Evolutionary conservation across 2,113 vertebrate genomes (phyloP), one percentile per base, ranked within the genome.

Genomic region (Pleuronectes platessa): DNA sequence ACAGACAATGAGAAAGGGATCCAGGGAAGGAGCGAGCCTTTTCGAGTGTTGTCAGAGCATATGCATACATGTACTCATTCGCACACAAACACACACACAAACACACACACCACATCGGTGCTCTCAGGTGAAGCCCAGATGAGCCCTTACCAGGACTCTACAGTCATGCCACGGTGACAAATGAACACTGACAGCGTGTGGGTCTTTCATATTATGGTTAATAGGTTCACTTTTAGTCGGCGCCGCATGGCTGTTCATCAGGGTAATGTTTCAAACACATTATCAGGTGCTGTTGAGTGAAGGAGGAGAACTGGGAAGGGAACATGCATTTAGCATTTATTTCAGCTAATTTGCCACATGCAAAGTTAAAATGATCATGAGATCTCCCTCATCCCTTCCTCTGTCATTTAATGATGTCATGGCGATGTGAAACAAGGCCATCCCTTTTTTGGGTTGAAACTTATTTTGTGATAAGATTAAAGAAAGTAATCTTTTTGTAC

Each of bases 141-240:
- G 76, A 83, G 83, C 83, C 82, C 84, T 79, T 54, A 70, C 49
- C 59, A 76, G 78, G 73, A 80, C 79, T 81, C 81, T 9, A 71
- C 73, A 75, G 84, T 90, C 81, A 81, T 58, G 64, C 62, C 64
- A 15, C 45, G 72, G 68, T 90, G 88, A 92, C 84, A 90, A 91
- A 94, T 92, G 87, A 88, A 91, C 92, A 88, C 74, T 76, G 90
- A 92, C 92, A 91, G 89, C 54, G 42, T 79, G 89, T 90, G 89
- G 90, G 87, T 90, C 86, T 89, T 92, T 91, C 89, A 91, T 92
- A 93, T 92, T 92, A 91, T 86, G 83, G 76, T 82, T 94, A 93
- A 92, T 92, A 81, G 83, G 84, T 81, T 84, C 83, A 83, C 84
- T 89, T 91, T 86, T 78, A 85, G 85, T 73, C 60, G 78, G 82